A percentile compares a stretch with the other conserved stretches of the same genome.
phyloP scores from a whole-genome alignment of 2,888 invertebrate genomes.

The Plemyria rubiginata region DNA sequence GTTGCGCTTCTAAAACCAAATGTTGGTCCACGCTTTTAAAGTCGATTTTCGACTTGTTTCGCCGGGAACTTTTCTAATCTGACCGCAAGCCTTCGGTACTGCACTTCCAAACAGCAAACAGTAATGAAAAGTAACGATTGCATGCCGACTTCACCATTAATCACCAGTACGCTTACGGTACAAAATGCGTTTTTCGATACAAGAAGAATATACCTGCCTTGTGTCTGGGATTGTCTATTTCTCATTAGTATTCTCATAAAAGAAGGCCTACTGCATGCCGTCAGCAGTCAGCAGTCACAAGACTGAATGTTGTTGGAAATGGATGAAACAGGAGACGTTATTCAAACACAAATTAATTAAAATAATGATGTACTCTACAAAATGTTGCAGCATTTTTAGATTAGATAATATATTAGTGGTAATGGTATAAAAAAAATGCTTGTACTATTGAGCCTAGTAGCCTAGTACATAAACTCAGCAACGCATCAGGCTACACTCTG shows the following conservation, averaged over 20 bases:
- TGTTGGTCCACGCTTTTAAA: slow-evolving; percentile 81
- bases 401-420: too few species aligned
- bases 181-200: slow-evolving; percentile 35
- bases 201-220: slow-evolving; percentile 21
- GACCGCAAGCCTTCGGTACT: slow-evolving; percentile 76
- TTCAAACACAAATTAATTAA: too few species aligned
- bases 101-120: slow-evolving; percentile 80
- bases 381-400: too few species aligned
- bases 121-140: slow-evolving; percentile 85
- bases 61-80: slow-evolving; percentile 82
- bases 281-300: too few species aligned
- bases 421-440: too few species aligned
- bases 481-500: too few species aligned
- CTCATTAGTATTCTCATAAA: background rate
- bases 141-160: slow-evolving; percentile 80
- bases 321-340: background rate
- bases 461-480: too few species aligned
- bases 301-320: background rate
- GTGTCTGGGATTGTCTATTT: slow-evolving; percentile 3
- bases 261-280: background rate
- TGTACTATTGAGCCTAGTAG: too few species aligned
- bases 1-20: slow-evolving; percentile 79
- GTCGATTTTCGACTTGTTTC: slow-evolving; percentile 82
- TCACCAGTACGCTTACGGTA: slow-evolving; percentile 61
- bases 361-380: too few species aligned